Base-by-base conservation (phyloP, 1,140 invertebrate genomes). In the Scaptodrosophila lebanonensis region DNA sequence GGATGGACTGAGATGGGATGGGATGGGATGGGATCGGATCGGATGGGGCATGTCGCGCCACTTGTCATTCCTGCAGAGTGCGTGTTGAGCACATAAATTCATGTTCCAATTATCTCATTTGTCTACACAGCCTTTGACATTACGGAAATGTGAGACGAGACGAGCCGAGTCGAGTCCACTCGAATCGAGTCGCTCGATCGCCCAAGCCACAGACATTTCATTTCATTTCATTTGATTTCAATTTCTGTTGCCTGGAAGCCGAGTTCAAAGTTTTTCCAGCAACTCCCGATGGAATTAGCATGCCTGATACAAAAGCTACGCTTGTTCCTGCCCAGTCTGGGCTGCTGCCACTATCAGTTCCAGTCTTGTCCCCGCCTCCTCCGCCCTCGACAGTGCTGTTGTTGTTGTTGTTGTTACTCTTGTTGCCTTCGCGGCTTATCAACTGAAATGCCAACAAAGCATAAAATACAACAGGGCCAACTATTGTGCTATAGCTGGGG, bases 51-150 rank as follows among this genome's bases (percentile, higher is more conserved):
- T 8, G 4, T 44, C 7, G 32, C 48, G 56, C 63, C 64, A 63
- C 64, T 63, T 66, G 64, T 66, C 64, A 66, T 63, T 62, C 38
- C 50, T 42, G 12, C 3, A 20, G 22, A 9, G 13, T 47, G 36
- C 13, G 39, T 44, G 33, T 22, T 32, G 39, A 7, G 30, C 59
- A 49, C 65, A 84, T 84, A 84, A 84, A 84, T 84, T 61, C 58
- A 47, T 53, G 65, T 40, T 35, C 70, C 82, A 84, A 84, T 84
- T 84, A 84, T 84, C 75, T 67, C 75, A 84, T 77, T 84, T 84
- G 82, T 84, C 75, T 66, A 63, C 68, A 57, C 69, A 60, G 62
- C 29, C 60, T 52, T 44, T 63, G 60, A 53, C 67, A 70, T 69
- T 44, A 61, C 51, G 70, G 67, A 79, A 79, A 79, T 67, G 68